These are phyloP conservation scores for Epistrophe eligans DNA, from an alignment of 2,888 invertebrate species.

Conservation along the genomic window DNA sequence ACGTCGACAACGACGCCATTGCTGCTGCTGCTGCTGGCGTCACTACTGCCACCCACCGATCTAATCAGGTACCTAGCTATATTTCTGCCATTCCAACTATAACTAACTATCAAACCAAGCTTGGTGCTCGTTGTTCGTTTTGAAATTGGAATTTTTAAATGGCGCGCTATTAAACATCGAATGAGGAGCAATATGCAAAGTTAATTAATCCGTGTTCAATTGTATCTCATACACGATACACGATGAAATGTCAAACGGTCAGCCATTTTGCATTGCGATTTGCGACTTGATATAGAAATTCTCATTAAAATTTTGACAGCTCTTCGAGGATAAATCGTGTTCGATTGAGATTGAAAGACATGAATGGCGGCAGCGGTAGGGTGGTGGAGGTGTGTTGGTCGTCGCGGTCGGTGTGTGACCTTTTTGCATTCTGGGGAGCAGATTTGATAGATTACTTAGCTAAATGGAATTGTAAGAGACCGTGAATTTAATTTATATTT, in stretches of 20 bases:
- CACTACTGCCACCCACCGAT: constrained; percentile 32
- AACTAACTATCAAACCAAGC: neutral
- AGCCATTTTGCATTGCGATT: constrained; percentile 39
- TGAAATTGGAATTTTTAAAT: constrained; percentile 64
- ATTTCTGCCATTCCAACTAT: neutral
- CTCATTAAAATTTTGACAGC: constrained; percentile 75
- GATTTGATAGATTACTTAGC: constrained; percentile 51
- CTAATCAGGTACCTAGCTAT: neutral
- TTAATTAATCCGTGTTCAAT: constrained; percentile 65
- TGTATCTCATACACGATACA: constrained; percentile 22
- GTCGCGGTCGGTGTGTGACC: constrained; percentile 41
- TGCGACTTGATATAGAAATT: constrained; percentile 34
- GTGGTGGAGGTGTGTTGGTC: neutral
- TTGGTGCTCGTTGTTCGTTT: constrained; percentile 24
- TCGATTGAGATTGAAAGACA: constrained; percentile 64
- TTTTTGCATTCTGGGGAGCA: constrained; percentile 44
- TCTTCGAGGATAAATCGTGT: constrained; percentile 73
- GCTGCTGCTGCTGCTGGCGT: constrained; percentile 27
- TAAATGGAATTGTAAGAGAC: constrained; percentile 5
- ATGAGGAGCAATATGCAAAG: constrained; percentile 70
- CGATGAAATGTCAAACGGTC: constrained; percentile 70
- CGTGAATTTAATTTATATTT: constrained; percentile 23
- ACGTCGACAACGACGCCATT: constrained; percentile 18
- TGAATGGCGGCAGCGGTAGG: constrained; percentile 18
- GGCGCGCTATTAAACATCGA: constrained; percentile 39